Conservation (phyloP, 2,113 vertebrate genomes). For the Psammodynastes pulverulentus region DNA sequence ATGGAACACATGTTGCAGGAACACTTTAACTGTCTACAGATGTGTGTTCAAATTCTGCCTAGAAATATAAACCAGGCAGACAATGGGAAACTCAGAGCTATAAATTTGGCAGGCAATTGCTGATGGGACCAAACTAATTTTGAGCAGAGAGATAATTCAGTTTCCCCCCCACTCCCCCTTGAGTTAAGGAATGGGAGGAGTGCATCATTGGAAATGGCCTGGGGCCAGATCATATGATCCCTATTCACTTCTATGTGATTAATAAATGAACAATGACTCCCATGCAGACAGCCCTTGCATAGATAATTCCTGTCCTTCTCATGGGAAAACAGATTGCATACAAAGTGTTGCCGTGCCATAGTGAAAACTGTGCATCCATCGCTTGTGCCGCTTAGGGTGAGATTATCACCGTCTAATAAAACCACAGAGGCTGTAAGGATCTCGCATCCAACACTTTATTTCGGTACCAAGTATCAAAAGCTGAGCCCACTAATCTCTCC, state of each 20-base stretch:
- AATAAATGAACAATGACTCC: conserved; percentile 26
- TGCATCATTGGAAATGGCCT: conserved; percentile 11
- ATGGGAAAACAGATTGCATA: conserved; percentile 2
- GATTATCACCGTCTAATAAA: neutral
- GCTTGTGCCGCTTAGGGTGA: neutral
- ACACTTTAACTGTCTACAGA: conserved; percentile 11
- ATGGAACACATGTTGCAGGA: neutral
- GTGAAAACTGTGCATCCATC: neutral
- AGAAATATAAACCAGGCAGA: conserved; percentile 11
- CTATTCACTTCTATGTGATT: conserved; percentile 18
- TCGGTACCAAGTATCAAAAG: neutral
- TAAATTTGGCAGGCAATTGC: neutral
- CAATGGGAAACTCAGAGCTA: conserved; percentile 5
- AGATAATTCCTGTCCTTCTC: conserved; percentile 10
- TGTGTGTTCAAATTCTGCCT: conserved; percentile 11
- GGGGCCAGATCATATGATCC: conserved; percentile 15
- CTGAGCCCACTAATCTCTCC: neutral
- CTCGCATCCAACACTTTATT: neutral
- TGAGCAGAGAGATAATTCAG: neutral
- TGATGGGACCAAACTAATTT: conserved; percentile 12
- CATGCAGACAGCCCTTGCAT: neutral
- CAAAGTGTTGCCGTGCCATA: neutral
- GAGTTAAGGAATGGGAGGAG: neutral
- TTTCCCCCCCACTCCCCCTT: neutral
- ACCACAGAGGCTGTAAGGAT: neutral